These are phyloP conservation scores for Caenorhabditis uteleia DNA, from an alignment of 2,888 invertebrate species.

Conservation along the genomic window DNA sequence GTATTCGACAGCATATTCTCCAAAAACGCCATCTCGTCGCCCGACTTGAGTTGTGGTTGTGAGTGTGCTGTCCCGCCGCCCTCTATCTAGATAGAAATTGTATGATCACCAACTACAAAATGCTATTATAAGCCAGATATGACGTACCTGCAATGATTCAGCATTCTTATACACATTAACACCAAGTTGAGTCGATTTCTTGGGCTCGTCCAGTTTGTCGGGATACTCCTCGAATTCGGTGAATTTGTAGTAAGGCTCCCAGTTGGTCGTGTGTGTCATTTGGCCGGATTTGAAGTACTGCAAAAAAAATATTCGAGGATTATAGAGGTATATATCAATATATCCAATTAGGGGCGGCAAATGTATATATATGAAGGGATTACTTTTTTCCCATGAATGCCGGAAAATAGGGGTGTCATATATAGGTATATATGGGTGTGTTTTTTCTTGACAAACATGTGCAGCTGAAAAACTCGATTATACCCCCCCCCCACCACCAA, in stretches of 20 bases:
- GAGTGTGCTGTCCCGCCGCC: conserved; percentile 16
- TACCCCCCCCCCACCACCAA: no score
- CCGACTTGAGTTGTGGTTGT: not conserved
- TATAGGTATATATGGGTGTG: no score
- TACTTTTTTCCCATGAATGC: no score
- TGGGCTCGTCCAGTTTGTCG: conserved; percentile 19
- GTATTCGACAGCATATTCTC: conserved; percentile 18
- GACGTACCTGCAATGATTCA: conserved; percentile 4
- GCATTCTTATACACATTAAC: conserved; percentile 27
- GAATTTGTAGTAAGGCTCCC: conserved; percentile 8
- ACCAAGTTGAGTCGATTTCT: conserved; percentile 37
- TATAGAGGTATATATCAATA: no score
- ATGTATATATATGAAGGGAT: no score
- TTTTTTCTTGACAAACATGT: no score
- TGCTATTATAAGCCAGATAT: not conserved
- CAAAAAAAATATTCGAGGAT: no score
- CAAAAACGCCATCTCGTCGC: conserved; percentile 40
- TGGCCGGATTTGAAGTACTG: conserved; percentile 35
- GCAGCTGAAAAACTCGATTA: no score
- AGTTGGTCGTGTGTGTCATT: conserved; percentile 24
- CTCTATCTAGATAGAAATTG: not conserved
- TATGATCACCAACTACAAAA: not conserved
- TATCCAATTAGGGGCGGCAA: no score
- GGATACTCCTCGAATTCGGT: conserved; percentile 9
- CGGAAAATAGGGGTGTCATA: no score